Evolutionary conservation across 2,113 vertebrate species (phyloP), one percentile per base, ranked within the genome.

Genomic region (Gasterosteus aculeatus): DNA sequence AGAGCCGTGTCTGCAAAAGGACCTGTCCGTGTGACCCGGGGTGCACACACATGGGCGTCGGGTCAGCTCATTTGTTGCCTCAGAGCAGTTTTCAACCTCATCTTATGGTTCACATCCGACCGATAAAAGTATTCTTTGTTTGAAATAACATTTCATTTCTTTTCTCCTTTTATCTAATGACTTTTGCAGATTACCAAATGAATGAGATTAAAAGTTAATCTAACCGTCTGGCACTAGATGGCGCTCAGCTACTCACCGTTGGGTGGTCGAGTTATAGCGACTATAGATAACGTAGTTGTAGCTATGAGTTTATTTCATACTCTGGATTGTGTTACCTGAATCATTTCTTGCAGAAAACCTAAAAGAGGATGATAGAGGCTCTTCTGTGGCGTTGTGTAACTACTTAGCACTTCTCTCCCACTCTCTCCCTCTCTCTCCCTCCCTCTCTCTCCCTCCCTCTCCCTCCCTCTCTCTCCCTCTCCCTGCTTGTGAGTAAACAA

Each of bases 401-500:
- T 71, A 56, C 75, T 72, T 49, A 67, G 62, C 54, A 46, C 77
- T 26, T 26, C 22, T 35, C 33, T 35, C 14, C 56, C 72, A 49
- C 51, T 7, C 6, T 35, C 33, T 35, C 51, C 71, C 44, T n/a
- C 56, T 41, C 42, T 22, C 19, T 12, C 46, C 68, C 57, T 29
- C 53, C 1, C 42, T 22, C 58, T 47, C 44, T 42, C 15, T 3
- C 38, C 70, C 57, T 22, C 47, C 8, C 53, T 78, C 51, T 26
- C 57, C 42, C 35, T 74, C 51, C n/a, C 57, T 31, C 44, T 35
- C 19, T 15, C 47, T 77, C 57, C 26, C 49, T 12, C 51, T 80
- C 53, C n/a, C 59, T 44, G 10, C 5, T 75, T 82, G 80, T 71
- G 56, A 71, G 68, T 82, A 81, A 85, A 89, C 82, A 88, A 78